phyloP scores from a whole-genome alignment of 2,797 vertebrate species.

The Onychomys arenicola region DNA sequence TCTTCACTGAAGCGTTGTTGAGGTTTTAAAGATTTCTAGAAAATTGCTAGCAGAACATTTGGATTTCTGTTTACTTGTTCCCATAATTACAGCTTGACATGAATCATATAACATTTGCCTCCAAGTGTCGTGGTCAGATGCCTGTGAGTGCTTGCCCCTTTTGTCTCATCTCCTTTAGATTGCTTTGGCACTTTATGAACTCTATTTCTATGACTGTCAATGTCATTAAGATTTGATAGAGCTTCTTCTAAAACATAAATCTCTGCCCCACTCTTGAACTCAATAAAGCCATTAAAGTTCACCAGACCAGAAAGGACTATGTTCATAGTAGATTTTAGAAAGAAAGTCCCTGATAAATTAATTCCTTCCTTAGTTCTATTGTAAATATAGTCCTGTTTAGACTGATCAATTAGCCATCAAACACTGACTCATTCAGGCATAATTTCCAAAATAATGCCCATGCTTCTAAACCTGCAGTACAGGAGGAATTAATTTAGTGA shows the following conservation, averaged over 20 bases:
- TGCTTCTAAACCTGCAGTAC: neutral
- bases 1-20: neutral
- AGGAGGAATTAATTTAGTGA: neutral
- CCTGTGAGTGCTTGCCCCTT: neutral
- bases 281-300: neutral
- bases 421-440: neutral
- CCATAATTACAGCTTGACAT: neutral
- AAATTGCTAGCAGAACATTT: neutral
- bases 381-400: neutral
- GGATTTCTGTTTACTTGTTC: neutral
- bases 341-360: neutral
- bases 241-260: neutral
- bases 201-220: neutral
- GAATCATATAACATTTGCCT: neutral
- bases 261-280: neutral
- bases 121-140: neutral
- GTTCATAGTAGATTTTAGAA: neutral
- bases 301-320: neutral
- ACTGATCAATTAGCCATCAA: neutral
- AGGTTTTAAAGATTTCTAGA: neutral
- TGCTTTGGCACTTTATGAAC: neutral
- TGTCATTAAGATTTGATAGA: neutral
- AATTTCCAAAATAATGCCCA: neutral
- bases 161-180: neutral
- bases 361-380: neutral